A percentile compares a stretch with the other conserved stretches of the same genome.
Conservation (phyloP, 2,888 invertebrate genomes). For the Heliconius cydno region DNA sequence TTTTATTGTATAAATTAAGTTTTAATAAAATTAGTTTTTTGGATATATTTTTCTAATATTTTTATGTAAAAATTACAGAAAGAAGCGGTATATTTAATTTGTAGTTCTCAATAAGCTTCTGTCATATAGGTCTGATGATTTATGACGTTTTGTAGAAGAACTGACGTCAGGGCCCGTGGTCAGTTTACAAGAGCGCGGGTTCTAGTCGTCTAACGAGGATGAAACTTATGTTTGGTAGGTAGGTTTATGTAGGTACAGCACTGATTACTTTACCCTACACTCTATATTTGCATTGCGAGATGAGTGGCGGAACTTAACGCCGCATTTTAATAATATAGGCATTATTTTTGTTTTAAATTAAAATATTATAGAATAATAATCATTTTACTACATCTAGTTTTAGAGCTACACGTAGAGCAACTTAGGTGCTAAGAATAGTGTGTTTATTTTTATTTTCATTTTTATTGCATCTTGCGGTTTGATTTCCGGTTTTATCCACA, state of each 20-base stretch:
- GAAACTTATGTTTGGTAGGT: too few species aligned
- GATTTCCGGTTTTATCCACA: slow-evolving; percentile 27
- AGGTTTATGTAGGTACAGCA: too few species aligned
- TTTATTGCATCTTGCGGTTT: slow-evolving; percentile 27
- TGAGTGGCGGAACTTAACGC: background rate
- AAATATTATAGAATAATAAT: background rate
- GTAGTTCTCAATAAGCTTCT: too few species aligned
- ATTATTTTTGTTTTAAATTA: background rate
- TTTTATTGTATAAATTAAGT: background rate
- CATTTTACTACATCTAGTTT: background rate
- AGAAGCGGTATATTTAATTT: too few species aligned
- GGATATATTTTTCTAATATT: background rate
- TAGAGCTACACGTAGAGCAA: background rate
- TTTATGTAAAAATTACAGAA: too few species aligned
- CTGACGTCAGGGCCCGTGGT: too few species aligned
- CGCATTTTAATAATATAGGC: background rate
- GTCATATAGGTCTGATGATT: too few species aligned
- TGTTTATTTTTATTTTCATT: background rate
- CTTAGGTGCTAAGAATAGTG: background rate
- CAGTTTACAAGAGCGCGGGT: too few species aligned
- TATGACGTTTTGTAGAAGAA: too few species aligned
- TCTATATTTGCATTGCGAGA: too few species aligned
- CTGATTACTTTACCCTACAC: too few species aligned
- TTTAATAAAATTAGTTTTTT: background rate
- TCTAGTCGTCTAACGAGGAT: too few species aligned